A percentile compares a stretch with the other conserved stretches of the same genome.
Conservation (phyloP, 2,797 vertebrate genomes). For the Cynodonichthys magdalenae region DNA sequence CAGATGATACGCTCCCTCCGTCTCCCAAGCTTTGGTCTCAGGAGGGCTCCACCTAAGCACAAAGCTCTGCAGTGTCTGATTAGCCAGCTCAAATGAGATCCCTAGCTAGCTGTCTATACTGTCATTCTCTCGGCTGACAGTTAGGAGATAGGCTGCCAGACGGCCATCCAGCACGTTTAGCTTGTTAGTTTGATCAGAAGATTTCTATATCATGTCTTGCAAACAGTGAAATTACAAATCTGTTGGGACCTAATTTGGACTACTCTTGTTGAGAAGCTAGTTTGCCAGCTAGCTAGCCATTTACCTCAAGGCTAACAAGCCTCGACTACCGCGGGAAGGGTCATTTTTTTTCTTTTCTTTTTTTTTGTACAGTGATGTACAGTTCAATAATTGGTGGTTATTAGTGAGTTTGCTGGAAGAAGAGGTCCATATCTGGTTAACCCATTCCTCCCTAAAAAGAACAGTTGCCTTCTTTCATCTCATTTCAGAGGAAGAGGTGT, state of each 20-base stretch:
- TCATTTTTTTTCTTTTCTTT: constrained; percentile 39
- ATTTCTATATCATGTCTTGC: constrained; percentile 43
- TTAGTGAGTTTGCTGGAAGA: constrained; percentile 64
- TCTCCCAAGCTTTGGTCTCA: constrained; percentile 62
- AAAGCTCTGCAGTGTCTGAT: constrained; percentile 62
- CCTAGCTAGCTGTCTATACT: constrained; percentile 55
- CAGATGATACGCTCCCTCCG: constrained; percentile 50
- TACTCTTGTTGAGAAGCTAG: constrained; percentile 42
- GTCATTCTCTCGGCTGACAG: constrained; percentile 70
- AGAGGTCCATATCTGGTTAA: constrained; percentile 58
- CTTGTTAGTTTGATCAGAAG: constrained; percentile 57
- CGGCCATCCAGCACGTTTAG: constrained; percentile 40
- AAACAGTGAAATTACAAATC: constrained; percentile 50
- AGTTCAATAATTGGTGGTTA: constrained; percentile 76
- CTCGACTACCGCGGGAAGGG: constrained; percentile 30
- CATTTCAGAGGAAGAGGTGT: constrained; percentile 56
- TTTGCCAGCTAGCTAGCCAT: constrained; percentile 46
- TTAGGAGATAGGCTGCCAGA: constrained; percentile 44
- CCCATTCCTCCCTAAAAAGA: constrained; percentile 54
- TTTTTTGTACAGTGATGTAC: constrained; percentile 50
- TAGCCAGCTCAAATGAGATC: constrained; percentile 71
- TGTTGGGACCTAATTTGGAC: constrained; percentile 58
- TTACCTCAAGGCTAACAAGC: constrained; percentile 53
- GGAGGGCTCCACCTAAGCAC: constrained; percentile 68
- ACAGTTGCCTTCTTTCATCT: constrained; percentile 62